Percentiles rank a stretch among this genome's conserved stretches.
These are phyloP conservation scores for Nebria brevicollis DNA, from an alignment of 2,888 invertebrate species.

Conservation along the genomic window DNA sequence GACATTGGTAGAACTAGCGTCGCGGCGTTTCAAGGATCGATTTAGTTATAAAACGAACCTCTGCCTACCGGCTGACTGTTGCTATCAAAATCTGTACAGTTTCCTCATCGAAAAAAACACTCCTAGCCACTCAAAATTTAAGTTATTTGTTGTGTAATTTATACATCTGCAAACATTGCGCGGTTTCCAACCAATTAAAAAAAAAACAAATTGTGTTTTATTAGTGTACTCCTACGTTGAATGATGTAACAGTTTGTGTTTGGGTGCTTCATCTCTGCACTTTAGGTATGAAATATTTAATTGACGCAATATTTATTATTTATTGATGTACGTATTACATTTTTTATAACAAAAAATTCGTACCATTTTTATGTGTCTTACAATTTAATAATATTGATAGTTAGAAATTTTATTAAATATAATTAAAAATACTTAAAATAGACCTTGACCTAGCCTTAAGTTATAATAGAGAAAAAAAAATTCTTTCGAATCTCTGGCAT, in stretches of 20 bases:
- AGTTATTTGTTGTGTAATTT: constrained; percentile 12
- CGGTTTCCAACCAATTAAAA: neutral
- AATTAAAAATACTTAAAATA: neutral
- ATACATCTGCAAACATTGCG: neutral
- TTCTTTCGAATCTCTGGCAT: too few species aligned
- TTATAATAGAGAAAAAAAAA: neutral
- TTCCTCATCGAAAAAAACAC: constrained; percentile 18
- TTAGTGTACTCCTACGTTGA: constrained; percentile 16
- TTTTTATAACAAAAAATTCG: neutral
- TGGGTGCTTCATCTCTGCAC: constrained; percentile 12
- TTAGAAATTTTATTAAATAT: neutral
- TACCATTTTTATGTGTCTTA: neutral
- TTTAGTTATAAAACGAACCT: constrained; percentile 54
- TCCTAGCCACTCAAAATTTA: constrained; percentile 20
- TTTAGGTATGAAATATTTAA: neutral
- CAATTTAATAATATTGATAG: neutral
- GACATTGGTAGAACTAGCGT: constrained; percentile 54
- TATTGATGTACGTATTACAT: neutral
- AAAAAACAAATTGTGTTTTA: neutral
- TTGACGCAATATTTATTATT: neutral
- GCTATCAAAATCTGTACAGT: constrained; percentile 37
- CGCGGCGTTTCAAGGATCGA: constrained; percentile 60
- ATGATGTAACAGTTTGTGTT: constrained; percentile 21
- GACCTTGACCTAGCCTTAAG: neutral
- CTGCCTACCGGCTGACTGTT: constrained; percentile 32